Evolutionary conservation across 37 sponge, comb jelly and placozoan species (phyloP), one percentile per base, ranked within the genome.

Genomic region (Crambe crambe): DNA sequence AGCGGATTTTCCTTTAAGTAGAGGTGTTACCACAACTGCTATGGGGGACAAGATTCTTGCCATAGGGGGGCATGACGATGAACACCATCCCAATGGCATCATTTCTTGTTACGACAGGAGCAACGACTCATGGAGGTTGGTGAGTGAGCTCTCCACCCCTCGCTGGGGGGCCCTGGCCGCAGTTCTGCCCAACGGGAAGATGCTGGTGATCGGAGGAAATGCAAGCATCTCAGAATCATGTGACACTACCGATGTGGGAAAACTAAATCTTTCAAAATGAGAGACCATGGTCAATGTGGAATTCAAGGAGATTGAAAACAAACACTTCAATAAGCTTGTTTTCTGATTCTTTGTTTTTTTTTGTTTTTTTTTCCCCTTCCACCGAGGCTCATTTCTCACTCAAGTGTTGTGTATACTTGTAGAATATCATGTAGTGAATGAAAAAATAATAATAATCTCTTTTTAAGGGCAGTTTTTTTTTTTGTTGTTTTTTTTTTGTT

Each of bases 111-210:
- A 77, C 32, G 18, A 64, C 22, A 3, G 34, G 21, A 30, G 4
- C 5, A 64, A 5, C 64, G 63, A 77, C 65, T 42, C 78, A 3
- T 77, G 78, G 78, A 42, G 25, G 23, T 2, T 42, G 0, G 39
- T 77, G 0, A 39, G 78, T 1, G 12, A 63, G 3, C 30, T 64
- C 32, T 2, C 42, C 1, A 61, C 10, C 18, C 64, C 64, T 25
- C 62, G 41, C 21, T 42, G 44, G 39, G 29, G 34, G 12, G 17
- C 21, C 21, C 66, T 77, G 38, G 78, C 31, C n/a, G 47, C 63
- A 3, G 41, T 63, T 23, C 65, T 77, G 23, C 47, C 64, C 26
- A 32, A 32, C 66, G 65, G 29, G 21, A 34, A 27, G 27, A 20
- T 66, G 42, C 44, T 56, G 37, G 62, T 59, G 27, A 26, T 26